Percentiles rank a stretch among this genome's conserved stretches.
phyloP scores from a whole-genome alignment of 2,113 vertebrate genomes.

The Dendropsophus ebraccatus region DNA sequence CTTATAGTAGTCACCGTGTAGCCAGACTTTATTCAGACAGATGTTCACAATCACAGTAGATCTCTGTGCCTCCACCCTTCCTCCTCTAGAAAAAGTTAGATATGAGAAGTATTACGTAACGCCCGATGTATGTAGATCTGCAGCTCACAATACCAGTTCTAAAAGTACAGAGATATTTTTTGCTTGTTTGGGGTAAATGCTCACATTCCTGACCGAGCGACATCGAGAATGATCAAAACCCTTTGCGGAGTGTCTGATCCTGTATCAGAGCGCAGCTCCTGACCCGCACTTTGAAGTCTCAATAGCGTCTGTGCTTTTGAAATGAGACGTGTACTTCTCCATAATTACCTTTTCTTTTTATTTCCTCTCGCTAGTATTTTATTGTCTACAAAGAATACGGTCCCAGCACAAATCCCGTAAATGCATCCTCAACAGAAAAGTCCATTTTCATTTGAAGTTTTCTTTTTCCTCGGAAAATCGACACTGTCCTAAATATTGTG shows the following conservation, averaged over 20 bases:
- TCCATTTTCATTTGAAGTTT: slow-evolving; percentile 14
- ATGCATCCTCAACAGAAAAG: neutral
- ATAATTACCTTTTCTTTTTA: slow-evolving; percentile 8
- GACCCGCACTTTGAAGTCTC: slow-evolving; percentile 9
- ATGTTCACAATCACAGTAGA: too few relatives aligned
- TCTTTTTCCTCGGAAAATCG: neutral
- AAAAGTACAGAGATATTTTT: neutral
- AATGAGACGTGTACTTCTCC: slow-evolving; percentile 19
- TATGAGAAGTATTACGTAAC: neutral
- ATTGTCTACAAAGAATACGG: slow-evolving; percentile 29
- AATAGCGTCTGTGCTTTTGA: slow-evolving; percentile 21
- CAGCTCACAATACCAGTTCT: neutral
- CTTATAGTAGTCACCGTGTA: too few relatives aligned
- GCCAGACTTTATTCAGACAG: too few relatives aligned
- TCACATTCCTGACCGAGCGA: neutral
- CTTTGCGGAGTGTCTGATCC: neutral
- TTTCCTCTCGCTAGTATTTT: neutral
- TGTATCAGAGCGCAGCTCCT: neutral
- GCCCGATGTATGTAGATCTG: neutral
- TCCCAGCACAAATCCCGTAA: neutral
- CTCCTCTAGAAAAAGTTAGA: too few relatives aligned
- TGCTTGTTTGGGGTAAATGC: neutral
- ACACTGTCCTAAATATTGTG: slow-evolving; percentile 10
- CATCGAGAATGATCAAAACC: slow-evolving; percentile 4
- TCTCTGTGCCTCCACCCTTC: too few relatives aligned